Percentiles rank a stretch among this genome's conserved stretches.
Conservation (phyloP, 2,113 vertebrate species). For the Cyprinus carpio region DNA sequence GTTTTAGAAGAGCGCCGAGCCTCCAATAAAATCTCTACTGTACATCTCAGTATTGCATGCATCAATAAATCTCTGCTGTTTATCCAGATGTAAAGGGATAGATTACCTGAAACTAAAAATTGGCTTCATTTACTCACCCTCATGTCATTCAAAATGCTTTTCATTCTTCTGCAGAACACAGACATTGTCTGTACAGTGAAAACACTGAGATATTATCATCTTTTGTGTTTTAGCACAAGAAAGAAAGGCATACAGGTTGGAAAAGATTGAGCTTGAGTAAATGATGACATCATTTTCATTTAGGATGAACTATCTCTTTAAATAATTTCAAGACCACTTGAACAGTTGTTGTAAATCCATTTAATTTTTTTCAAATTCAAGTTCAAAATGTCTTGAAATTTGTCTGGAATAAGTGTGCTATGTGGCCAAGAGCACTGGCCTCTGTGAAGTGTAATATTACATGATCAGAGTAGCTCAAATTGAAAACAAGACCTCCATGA, state of each 20-base stretch:
- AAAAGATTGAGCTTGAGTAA: background rate
- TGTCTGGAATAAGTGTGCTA: slow-evolving; percentile 13
- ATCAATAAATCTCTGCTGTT: background rate
- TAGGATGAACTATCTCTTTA: background rate
- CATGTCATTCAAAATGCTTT: background rate
- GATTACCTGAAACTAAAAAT: background rate
- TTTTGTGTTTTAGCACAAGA: background rate
- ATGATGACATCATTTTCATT: background rate
- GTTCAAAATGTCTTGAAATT: slow-evolving; percentile 71
- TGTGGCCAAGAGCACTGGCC: slow-evolving; percentile 34
- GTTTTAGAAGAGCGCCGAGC: background rate
- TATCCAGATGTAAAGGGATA: background rate
- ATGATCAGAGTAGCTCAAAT: slow-evolving; percentile 78
- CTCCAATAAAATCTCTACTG: background rate
- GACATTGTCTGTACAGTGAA: no score
- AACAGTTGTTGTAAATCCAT: background rate
- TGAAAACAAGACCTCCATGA: slow-evolving; percentile 78
- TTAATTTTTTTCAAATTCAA: slow-evolving; percentile 5
- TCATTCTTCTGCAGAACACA: no score
- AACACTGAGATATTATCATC: background rate
- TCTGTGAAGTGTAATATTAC: slow-evolving; percentile 51
- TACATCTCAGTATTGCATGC: background rate
- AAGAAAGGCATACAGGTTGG: background rate
- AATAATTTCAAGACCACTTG: background rate
- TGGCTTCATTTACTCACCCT: background rate